phyloP scores from a whole-genome alignment of 2,113 vertebrate species.

The Sminthopsis crassicaudata region DNA sequence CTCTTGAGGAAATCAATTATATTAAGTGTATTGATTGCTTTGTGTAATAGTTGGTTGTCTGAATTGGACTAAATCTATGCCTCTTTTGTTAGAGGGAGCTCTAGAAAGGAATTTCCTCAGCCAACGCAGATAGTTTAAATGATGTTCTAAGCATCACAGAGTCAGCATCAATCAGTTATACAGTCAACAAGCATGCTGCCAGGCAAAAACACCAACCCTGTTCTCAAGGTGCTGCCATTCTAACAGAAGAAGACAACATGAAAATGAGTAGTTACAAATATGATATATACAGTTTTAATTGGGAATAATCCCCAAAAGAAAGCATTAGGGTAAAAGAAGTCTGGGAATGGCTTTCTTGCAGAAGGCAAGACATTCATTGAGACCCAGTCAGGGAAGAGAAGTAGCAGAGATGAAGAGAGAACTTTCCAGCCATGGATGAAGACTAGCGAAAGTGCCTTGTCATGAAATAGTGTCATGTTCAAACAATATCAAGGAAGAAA shows the following conservation, averaged over 20 bases:
- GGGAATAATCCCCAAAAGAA: neutral
- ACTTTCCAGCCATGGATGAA: neutral
- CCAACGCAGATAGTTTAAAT: neutral
- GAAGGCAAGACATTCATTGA: neutral
- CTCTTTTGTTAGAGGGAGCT: neutral
- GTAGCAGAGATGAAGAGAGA: neutral
- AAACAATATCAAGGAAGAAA: neutral
- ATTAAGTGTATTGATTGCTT: neutral
- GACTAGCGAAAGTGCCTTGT: neutral
- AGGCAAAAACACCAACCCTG: neutral
- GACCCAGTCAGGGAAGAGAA: neutral
- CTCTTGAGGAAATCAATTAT: neutral
- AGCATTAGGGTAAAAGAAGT: neutral
- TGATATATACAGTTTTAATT: neutral
- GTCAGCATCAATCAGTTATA: neutral
- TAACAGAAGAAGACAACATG: neutral
- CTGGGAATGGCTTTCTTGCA: neutral
- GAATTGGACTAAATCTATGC: neutral
- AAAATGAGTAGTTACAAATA: neutral
- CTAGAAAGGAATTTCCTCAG: neutral
- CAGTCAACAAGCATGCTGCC: neutral
- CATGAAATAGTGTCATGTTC: neutral
- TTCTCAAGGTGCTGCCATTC: neutral
- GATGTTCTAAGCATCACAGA: neutral
- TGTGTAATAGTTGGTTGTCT: neutral